Evolutionary conservation across 2,888 invertebrate species (phyloP).

Genomic region (Drosophila barbarae): DNA sequence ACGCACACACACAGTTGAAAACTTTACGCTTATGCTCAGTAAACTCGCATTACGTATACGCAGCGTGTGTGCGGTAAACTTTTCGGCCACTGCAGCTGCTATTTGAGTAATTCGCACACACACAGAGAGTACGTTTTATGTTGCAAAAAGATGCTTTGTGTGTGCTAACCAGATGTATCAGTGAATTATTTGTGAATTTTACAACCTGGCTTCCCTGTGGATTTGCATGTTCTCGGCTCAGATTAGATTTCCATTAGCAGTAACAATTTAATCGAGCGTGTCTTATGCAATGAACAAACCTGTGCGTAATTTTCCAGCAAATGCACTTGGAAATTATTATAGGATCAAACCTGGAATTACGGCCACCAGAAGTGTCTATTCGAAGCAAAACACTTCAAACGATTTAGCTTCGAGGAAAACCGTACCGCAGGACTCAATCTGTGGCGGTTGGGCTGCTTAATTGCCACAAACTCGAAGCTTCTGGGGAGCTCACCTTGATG

Average conservation of each 20-base stretch:
- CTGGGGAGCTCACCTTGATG: conserved; percentile 17
- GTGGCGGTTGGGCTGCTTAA: conserved; percentile 32
- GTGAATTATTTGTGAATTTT: conserved; percentile 32
- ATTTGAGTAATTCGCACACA: conserved; percentile 28
- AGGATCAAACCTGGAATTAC: not conserved
- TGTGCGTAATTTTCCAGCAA: conserved; percentile 20
- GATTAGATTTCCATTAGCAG: conserved; percentile 40
- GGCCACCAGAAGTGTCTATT: not conserved
- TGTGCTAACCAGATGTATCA: conserved; percentile 22
- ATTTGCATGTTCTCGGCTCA: conserved; percentile 27
- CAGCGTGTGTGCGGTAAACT: conserved; percentile 45
- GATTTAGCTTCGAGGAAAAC: not conserved
- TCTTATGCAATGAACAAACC: conserved; percentile 25
- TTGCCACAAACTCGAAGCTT: conserved; percentile 34
- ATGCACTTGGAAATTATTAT: conserved; percentile 23
- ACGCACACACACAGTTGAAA: conserved; percentile 11
- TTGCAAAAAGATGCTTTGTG: conserved; percentile 13
- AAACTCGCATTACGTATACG: conserved; percentile 56
- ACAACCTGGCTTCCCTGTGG: conserved; percentile 10
- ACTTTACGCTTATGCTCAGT: conserved; percentile 32
- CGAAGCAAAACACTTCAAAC: not conserved
- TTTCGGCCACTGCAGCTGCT: conserved; percentile 34
- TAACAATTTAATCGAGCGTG: conserved; percentile 40
- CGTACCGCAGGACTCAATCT: conserved; percentile 37
- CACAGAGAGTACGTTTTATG: not conserved